phyloP scores from a whole-genome alignment of 2,888 invertebrate genomes.

The Trichogramma evanescens region DNA sequence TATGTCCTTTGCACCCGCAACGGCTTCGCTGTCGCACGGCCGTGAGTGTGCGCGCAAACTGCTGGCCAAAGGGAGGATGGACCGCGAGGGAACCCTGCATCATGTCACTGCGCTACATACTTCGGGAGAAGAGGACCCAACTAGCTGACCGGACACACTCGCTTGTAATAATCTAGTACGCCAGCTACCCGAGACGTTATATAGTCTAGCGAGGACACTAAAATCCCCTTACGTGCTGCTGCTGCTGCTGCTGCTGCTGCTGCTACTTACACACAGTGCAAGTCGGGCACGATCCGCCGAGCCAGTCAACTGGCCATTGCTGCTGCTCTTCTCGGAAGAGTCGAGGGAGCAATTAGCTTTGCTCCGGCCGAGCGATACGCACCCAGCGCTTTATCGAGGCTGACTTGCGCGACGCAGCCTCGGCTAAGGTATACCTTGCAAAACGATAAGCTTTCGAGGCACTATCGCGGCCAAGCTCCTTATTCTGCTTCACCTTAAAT shows the following conservation, averaged over 20 bases:
- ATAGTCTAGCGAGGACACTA: no score
- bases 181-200: no score
- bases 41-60: neutral
- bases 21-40: neutral
- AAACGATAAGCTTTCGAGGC: no score
- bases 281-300: neutral
- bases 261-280: no score
- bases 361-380: neutral
- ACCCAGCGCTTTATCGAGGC: neutral
- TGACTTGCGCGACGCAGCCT: no score
- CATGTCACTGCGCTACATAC: conserved; percentile 21
- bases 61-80: neutral
- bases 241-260: no score
- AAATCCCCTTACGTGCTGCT: no score
- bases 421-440: no score
- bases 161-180: no score
- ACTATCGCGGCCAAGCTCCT: no score
- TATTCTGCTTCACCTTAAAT: no score
- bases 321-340: conserved; percentile 4
- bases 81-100: conserved; percentile 35
- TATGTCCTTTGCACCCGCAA: conserved; percentile 36
- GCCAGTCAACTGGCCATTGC: conserved; percentile 19
- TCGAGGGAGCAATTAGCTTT: conserved; percentile 20
- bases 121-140: conserved; percentile 22
- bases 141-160: no score